Percentiles rank a stretch among this genome's conserved stretches.
These are phyloP conservation scores for Pachliopta kotzebuea DNA, from an alignment of 2,888 invertebrate genomes.

Conservation along the genomic window DNA sequence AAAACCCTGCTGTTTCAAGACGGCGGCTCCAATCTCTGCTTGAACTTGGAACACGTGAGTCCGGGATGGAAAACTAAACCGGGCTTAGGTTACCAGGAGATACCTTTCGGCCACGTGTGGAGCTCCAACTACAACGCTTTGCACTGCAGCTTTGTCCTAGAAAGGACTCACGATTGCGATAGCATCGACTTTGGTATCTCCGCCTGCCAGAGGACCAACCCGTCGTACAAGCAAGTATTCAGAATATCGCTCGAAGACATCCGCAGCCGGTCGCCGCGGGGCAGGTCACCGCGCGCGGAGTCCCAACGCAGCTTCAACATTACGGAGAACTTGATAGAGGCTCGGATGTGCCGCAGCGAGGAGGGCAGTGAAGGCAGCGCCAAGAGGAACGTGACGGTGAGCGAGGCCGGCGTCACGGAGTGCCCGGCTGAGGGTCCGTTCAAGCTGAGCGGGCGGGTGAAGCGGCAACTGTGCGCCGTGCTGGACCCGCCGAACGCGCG, in stretches of 20 bases:
- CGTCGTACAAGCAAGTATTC: slow-evolving; percentile 75
- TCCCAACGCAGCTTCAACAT: slow-evolving; percentile 74
- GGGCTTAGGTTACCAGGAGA: slow-evolving; percentile 92
- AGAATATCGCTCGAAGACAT: slow-evolving; percentile 72
- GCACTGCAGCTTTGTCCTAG: slow-evolving; percentile 94
- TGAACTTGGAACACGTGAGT: slow-evolving; percentile 93
- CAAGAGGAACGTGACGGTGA: slow-evolving; percentile 79
- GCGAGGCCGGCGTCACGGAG: slow-evolving; percentile 82
- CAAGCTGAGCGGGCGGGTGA: slow-evolving; percentile 79
- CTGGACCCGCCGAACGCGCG: slow-evolving; percentile 95
- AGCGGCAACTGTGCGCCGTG: slow-evolving; percentile 80
- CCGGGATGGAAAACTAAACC: slow-evolving; percentile 94
- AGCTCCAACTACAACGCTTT: slow-evolving; percentile 91
- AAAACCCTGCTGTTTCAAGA: slow-evolving; percentile 93
- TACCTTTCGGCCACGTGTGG: slow-evolving; percentile 96
- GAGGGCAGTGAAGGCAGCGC: slow-evolving; percentile 68
- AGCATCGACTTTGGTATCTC: slow-evolving; percentile 71
- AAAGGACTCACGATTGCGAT: slow-evolving; percentile 82
- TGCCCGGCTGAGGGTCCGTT: slow-evolving; percentile 82
- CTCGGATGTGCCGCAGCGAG: slow-evolving; percentile 72
- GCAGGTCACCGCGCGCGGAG: slow-evolving; percentile 71
- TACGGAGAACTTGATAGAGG: slow-evolving; percentile 71
- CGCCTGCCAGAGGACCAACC: slow-evolving; percentile 73
- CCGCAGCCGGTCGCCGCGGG: slow-evolving; percentile 68
- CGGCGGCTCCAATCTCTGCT: slow-evolving; percentile 92